Conservation (phyloP, 2,113 vertebrate species). For the Halcyon senegalensis region DNA sequence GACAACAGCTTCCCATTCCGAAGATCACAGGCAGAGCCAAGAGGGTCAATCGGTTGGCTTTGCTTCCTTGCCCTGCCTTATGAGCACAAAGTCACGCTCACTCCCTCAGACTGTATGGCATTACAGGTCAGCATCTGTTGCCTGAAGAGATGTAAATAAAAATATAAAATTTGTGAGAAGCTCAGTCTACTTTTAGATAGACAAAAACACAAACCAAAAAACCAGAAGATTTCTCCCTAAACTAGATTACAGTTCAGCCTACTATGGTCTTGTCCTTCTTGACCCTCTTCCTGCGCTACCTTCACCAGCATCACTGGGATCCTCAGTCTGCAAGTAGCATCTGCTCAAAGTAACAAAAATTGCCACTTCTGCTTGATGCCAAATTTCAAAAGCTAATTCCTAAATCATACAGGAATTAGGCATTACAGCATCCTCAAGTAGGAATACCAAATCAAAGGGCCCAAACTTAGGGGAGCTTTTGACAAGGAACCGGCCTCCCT, state of each 20-base stretch:
- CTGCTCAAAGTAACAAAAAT: not conserved
- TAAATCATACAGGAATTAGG: not conserved
- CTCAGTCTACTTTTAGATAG: not conserved
- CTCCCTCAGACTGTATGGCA: not conserved
- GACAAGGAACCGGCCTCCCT: not conserved
- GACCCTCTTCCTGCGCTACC: not conserved
- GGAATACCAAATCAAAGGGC: not conserved
- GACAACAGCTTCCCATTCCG: not conserved
- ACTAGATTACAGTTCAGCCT: not conserved
- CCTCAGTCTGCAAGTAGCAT: not conserved
- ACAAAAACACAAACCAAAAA: not conserved
- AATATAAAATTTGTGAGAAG: not conserved
- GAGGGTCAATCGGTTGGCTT: not conserved
- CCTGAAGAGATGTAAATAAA: not conserved
- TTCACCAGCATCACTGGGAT: not conserved
- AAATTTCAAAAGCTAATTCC: not conserved
- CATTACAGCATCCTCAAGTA: not conserved
- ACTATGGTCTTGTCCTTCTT: not conserved
- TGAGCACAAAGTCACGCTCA: not conserved
- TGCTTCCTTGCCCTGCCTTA: not conserved
- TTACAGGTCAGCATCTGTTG: not conserved
- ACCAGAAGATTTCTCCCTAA: not conserved
- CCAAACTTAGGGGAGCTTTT: not conserved
- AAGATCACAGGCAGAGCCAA: not conserved
- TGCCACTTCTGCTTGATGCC: not conserved